Evolutionary conservation across 2,113 vertebrate genomes (phyloP).

Genomic region (Carassius carassius): DNA sequence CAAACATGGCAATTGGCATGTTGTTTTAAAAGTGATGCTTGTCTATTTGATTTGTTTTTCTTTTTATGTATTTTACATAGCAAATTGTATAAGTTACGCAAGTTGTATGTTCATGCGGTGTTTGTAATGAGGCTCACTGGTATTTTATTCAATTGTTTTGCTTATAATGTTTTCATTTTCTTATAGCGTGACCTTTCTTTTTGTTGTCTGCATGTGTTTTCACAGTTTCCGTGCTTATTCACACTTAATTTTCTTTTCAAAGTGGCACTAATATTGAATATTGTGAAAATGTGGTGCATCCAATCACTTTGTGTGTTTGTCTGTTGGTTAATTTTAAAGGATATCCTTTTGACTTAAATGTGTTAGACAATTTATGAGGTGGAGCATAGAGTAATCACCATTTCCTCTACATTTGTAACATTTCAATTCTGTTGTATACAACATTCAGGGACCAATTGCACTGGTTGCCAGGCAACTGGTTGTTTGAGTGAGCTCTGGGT

Average conservation of each 20-base stretch:
- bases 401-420: background rate
- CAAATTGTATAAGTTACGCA: background rate
- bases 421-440: background rate
- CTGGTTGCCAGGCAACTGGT: slow-evolving; percentile 64
- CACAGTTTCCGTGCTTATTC: slow-evolving; percentile 21
- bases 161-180: slow-evolving; percentile 12
- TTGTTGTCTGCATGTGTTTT: slow-evolving; percentile 19
- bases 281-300: slow-evolving; percentile 9
- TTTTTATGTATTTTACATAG: slow-evolving; percentile 30
- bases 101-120: slow-evolving; percentile 20
- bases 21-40: slow-evolving; percentile 36
- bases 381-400: background rate
- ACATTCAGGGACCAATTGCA: slow-evolving; percentile 15
- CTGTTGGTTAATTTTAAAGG: background rate
- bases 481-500: slow-evolving; percentile 9
- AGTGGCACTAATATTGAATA: slow-evolving; percentile 1
- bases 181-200: slow-evolving; percentile 7
- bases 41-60: slow-evolving; percentile 28
- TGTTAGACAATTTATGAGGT: background rate
- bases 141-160: slow-evolving; percentile 3
- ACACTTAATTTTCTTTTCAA: background rate
- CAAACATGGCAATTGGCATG: slow-evolving; percentile 77
- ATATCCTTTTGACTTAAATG: slow-evolving; percentile 7
- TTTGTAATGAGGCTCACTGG: slow-evolving; percentile 12
- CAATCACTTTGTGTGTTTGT: background rate